Evolutionary conservation across 1,140 invertebrate genomes (phyloP).

Genomic region (Zaprionus lachaisei): DNA sequence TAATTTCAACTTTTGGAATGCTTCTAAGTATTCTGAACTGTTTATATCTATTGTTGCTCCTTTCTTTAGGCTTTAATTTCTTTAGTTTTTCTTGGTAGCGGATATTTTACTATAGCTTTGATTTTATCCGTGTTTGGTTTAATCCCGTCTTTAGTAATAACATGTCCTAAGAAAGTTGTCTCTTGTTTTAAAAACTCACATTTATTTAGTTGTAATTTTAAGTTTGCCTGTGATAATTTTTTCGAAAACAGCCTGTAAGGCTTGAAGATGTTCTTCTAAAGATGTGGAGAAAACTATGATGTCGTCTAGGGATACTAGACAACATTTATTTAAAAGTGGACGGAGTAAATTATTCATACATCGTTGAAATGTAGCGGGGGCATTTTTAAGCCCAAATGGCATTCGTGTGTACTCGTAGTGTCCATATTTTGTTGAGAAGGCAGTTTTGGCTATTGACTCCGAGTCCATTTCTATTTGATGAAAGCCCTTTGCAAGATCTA

Average conservation of each 20-base stretch:
- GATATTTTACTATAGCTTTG: too few relatives aligned
- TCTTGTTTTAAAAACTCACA: too few relatives aligned
- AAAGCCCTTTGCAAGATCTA: constrained; percentile 85
- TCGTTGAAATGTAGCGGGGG: constrained; percentile 84
- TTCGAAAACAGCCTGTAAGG: constrained; percentile 58
- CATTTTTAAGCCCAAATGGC: constrained; percentile 42
- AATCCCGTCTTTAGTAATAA: too few relatives aligned
- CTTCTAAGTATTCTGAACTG: too few relatives aligned
- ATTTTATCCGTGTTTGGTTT: too few relatives aligned
- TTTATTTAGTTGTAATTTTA: too few relatives aligned
- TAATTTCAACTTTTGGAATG: too few relatives aligned
- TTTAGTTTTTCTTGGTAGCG: too few relatives aligned
- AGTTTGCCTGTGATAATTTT: too few relatives aligned
- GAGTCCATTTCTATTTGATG: constrained; percentile 84
- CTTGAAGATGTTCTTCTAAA: constrained; percentile 76
- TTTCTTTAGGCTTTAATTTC: too few relatives aligned
- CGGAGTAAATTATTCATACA: constrained; percentile 59
- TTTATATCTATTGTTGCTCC: too few relatives aligned
- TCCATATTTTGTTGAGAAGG: constrained; percentile 1
- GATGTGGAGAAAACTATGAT: constrained; percentile 74
- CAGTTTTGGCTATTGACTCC: constrained; percentile 1
- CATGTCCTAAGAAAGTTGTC: too few relatives aligned
- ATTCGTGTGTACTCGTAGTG: constrained; percentile 15
- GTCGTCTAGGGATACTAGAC: constrained; percentile 50
- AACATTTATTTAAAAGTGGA: constrained; percentile 80